A percentile compares a stretch with the other conserved stretches of the same genome.
These are phyloP conservation scores for Anthoptus insignis DNA, from an alignment of 2,888 invertebrate genomes.

Conservation along the genomic window DNA sequence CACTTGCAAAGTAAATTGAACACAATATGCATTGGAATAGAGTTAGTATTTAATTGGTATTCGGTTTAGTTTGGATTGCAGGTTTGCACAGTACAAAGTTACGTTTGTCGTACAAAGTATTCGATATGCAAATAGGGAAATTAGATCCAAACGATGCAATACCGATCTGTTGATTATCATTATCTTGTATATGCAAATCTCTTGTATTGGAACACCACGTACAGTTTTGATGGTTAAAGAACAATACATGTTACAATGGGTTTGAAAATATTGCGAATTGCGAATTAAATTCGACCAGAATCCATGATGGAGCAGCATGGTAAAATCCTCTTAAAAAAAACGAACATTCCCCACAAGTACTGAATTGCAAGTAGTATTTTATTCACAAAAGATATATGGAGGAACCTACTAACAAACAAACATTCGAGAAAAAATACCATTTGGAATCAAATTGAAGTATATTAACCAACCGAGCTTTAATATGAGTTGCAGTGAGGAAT, in stretches of 20 bases:
- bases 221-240: neutral
- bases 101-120: constrained; percentile 39
- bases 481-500: neutral
- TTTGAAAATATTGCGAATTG: too few species aligned
- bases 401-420: too few species aligned
- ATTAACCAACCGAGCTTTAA: too few species aligned
- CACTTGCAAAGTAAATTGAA: neutral
- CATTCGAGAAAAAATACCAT: too few species aligned
- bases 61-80: neutral
- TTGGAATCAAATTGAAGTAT: too few species aligned
- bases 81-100: constrained; percentile 18
- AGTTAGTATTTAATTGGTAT: neutral
- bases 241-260: too few species aligned
- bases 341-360: too few species aligned
- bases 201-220: neutral
- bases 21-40: neutral
- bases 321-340: too few species aligned
- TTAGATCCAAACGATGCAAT: constrained; percentile 44
- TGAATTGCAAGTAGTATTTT: too few species aligned
- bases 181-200: constrained; percentile 27
- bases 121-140: constrained; percentile 47
- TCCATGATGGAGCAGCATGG: too few species aligned
- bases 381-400: too few species aligned
- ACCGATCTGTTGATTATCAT: constrained; percentile 41
- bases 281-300: too few species aligned